Base-by-base conservation (phyloP, 2,888 invertebrate genomes). In the Venusia cambrica region DNA sequence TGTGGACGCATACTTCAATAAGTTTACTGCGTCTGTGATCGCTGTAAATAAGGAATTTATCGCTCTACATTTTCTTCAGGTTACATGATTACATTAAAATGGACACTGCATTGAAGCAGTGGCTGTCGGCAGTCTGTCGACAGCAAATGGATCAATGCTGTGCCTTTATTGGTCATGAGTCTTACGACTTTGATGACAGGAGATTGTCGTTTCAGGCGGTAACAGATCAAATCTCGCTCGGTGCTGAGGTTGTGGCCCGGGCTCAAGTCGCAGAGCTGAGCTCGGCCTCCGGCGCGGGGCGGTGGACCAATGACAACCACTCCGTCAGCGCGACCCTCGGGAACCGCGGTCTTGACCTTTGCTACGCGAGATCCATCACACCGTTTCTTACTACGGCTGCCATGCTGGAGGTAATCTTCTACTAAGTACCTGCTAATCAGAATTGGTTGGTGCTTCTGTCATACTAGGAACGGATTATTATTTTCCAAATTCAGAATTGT, bases 31-130 rank as follows among this genome's bases (percentile, higher is more conserved):
- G 0, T 87, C 85, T 5, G 48, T 87, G 9, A 83, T 85, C 30
- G 83, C 83, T 22, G 83, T 87, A 1, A 87, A 87, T 51, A 64
- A 69, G 28, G 85, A 87, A 38, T 85, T 84, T 45, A 81, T 87
- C 47, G 85, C 85, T 26, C 44, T 83, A 12, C 87, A 87, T 62
- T 83, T 65, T 57, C 60, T 87, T 16, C 83, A 85, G 73, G 85
- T 84, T 27, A 12, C 17, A 17, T 20, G 2, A 8, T 19, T 5
- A 19, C 8, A 4, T 7, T 8, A n/a, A n/a, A n/a, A n/a, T n/a
- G n/a, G n/a, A n/a, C n/a, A n/a, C n/a, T n/a, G n/a, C n/a, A n/a
- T n/a, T n/a, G n/a, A n/a, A n/a, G n/a, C n/a, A n/a, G n/a, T n/a
- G n/a, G n/a, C n/a, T n/a, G n/a, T n/a, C n/a, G n/a, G n/a, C n/a